Base-by-base conservation (phyloP, 2,113 vertebrate species). In the Malurus cyaneus region DNA sequence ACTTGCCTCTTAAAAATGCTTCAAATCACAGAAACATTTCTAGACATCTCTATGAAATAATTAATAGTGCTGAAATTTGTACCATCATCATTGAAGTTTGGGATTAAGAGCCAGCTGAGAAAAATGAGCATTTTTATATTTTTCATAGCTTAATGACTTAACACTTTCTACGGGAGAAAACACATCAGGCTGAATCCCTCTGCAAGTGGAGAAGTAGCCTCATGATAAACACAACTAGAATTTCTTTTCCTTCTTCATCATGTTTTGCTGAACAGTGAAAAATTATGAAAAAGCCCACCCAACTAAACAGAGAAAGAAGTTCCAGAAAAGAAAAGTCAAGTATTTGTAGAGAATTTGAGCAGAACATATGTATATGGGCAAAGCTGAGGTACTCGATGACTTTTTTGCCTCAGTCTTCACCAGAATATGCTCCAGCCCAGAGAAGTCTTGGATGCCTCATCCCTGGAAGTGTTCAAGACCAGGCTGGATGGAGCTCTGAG, bases 401-500 rank as follows among this genome's bases (percentile, higher is more conserved):
- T 25, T 54, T 54, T 41, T 24, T 42, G 15, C 47, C 18, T 61
- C 20, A 13, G 21, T 12, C 10, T 41, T 34, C 29, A 60, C 20
- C 47, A 60, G 46, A 59, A 36, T 0, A 0, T 36, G 41, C 12
- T 54, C 7, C 60, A 60, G 60, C 11, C 67, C 25, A 36, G 25
- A 31, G 29, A 42, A 61, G 18, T 14, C 28, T 8, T 8, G 11
- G 34, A 5, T 67, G 6, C 4, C 26, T 7, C 54, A 24, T 20
- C 31, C 21, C 53, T 67, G 26, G 29, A 32, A 49, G 17, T 12
- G 29, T 8, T 60, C 0, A 1, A n/a, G 14, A n/a, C 46, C 39
- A 79, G 39, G 32, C 11, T 74, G 78, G 24, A 32, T 17, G 14
- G 61, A 46, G 15, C 18, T 61, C 32, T 61, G 34, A 61, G 44